Evolutionary conservation across 2,113 vertebrate genomes (phyloP).

Genomic region (Sphyrna mokarran): DNA sequence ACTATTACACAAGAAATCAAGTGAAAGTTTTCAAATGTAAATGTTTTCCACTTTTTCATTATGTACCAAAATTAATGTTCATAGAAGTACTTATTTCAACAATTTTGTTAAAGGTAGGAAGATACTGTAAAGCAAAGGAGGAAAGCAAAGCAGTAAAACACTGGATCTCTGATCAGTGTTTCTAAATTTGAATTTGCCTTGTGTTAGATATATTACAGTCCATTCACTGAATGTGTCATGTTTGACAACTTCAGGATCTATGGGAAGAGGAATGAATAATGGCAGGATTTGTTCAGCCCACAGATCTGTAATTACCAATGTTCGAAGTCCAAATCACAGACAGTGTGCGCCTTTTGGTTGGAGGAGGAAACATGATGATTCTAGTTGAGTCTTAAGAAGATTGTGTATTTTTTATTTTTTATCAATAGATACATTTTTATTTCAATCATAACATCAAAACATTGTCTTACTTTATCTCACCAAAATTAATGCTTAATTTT

Average conservation of each 20-base stretch:
- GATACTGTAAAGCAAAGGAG: background rate
- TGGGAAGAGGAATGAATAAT: background rate
- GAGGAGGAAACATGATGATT: background rate
- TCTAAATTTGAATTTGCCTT: background rate
- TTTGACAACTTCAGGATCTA: background rate
- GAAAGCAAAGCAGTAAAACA: background rate
- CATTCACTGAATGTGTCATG: background rate
- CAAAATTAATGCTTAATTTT: background rate
- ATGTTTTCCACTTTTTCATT: background rate
- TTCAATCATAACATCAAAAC: background rate
- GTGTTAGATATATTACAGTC: background rate
- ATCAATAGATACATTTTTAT: background rate
- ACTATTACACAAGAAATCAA: background rate
- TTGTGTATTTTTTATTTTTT: background rate
- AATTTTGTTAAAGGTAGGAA: background rate
- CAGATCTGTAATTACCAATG: background rate
- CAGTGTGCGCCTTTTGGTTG: background rate
- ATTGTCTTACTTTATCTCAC: background rate
- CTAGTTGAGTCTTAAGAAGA: background rate
- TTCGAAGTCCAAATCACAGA: background rate
- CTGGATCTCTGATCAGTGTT: background rate
- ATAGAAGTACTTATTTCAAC: background rate
- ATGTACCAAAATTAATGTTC: background rate
- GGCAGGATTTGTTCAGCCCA: background rate
- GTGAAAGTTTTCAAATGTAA: background rate